A percentile compares a stretch with the other conserved stretches of the same genome.
Evolutionary conservation across 1,140 invertebrate species (phyloP).

Genomic region (Drosophila ercepeae): DNA sequence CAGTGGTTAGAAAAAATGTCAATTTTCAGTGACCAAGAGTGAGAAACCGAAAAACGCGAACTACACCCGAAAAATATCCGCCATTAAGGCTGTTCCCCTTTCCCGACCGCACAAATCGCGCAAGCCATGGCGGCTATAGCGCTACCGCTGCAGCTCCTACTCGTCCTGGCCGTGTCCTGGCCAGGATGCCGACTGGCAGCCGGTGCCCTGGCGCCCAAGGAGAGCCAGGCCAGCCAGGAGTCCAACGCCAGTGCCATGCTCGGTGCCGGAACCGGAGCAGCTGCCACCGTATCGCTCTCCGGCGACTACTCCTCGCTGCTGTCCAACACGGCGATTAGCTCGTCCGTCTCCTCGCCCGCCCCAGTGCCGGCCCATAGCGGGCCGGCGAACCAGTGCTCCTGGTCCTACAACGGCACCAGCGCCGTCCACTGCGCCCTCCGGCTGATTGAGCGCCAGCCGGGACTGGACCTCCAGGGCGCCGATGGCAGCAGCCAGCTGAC

Average conservation of each 20-base stretch:
- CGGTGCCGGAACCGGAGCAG: constrained; percentile 53
- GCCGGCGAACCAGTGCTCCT: constrained; percentile 85
- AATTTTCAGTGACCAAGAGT: constrained; percentile 52
- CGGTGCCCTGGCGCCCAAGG: constrained; percentile 44
- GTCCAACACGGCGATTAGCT: constrained; percentile 4
- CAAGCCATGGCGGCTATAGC: constrained; percentile 22
- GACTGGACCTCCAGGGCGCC: constrained; percentile 87
- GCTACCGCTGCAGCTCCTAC: constrained; percentile 26
- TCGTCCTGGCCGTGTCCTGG: constrained; percentile 16
- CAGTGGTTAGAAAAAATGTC: constrained; percentile 54
- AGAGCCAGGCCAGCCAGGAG: constrained; percentile 10
- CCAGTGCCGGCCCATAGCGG: constrained; percentile 37
- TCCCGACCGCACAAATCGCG: not conserved
- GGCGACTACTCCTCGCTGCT: constrained; percentile 62
- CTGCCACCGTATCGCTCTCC: constrained; percentile 55
- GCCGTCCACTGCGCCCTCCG: constrained; percentile 88
- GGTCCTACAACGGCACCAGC: constrained; percentile 87
- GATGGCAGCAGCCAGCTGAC: constrained; percentile 89
- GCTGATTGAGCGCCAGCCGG: constrained; percentile 87
- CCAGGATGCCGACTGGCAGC: constrained; percentile 1
- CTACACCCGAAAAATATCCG: constrained; percentile 3
- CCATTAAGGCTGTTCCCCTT: constrained; percentile 2
- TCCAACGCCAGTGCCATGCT: constrained; percentile 62
- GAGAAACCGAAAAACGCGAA: constrained; percentile 30
- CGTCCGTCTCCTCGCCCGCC: constrained; percentile 6